These are phyloP conservation scores for Exaiptasia diaphana DNA, from an alignment of 64 coral and sea anemone genomes.

Conservation along the genomic window DNA sequence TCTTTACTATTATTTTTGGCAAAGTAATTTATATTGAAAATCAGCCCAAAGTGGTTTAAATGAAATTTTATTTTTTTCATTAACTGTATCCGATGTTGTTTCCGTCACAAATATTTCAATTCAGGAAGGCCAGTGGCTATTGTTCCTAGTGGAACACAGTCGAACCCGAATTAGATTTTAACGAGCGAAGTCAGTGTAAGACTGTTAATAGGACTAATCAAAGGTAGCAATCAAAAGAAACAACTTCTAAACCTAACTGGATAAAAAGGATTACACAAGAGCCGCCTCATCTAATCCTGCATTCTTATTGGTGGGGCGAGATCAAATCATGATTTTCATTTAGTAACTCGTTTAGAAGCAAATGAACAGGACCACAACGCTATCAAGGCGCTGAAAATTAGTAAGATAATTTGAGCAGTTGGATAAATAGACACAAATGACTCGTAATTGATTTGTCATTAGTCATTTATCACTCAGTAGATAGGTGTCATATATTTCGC, in stretches of 20 bases:
- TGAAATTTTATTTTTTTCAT: constrained; percentile 34
- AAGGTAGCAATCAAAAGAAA: constrained; percentile 4
- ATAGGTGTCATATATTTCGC: too few species aligned
- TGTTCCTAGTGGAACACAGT: neutral
- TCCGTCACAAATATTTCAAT: neutral
- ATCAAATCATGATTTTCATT: neutral
- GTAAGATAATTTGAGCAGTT: too few species aligned
- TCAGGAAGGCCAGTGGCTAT: neutral
- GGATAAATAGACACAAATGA: too few species aligned
- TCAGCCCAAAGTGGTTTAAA: constrained; percentile 7
- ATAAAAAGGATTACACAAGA: neutral
- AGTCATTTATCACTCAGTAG: neutral
- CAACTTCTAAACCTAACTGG: neutral
- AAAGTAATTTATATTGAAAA: neutral
- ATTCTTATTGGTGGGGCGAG: neutral
- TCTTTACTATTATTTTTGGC: too few species aligned
- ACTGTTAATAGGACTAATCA: constrained; percentile 22
- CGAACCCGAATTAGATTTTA: constrained; percentile 12
- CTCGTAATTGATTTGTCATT: constrained; percentile 20
- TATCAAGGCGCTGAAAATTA: too few species aligned
- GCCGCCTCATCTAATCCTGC: neutral
- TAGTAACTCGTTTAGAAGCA: neutral
- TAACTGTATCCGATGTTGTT: constrained; percentile 18
- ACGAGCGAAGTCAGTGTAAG: neutral
- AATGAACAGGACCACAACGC: neutral